Conservation (phyloP, 2,888 invertebrate species). For the Steromphala cineraria region DNA sequence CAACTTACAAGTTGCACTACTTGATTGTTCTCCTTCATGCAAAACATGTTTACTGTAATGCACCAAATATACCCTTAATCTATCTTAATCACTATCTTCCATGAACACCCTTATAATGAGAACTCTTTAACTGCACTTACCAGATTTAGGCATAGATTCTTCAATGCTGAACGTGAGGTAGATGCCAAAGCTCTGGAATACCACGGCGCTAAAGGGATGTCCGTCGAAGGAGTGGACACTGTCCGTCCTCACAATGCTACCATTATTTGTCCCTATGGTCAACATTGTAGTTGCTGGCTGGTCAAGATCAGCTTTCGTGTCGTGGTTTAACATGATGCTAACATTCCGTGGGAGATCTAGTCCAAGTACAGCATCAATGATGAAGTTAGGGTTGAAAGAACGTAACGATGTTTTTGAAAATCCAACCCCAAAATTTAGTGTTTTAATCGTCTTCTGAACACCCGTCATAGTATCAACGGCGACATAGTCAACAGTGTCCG, state of each 20-base stretch:
- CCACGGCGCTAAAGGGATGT: constrained; percentile 28
- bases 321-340: constrained; percentile 36
- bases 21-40: too few species aligned
- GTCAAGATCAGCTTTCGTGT: constrained; percentile 32
- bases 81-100: too few species aligned
- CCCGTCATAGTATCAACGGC: constrained; percentile 40
- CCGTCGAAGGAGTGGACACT: constrained; percentile 30
- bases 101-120: too few species aligned
- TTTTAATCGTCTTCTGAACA: constrained; percentile 26
- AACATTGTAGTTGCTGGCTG: constrained; percentile 35
- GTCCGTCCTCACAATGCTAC: constrained; percentile 35
- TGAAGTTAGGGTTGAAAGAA: background rate
- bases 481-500: constrained; percentile 36
- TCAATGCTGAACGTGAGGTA: constrained; percentile 48
- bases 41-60: too few species aligned
- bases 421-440: constrained; percentile 46
- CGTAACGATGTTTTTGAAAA: background rate
- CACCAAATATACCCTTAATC: too few species aligned
- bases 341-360: background rate
- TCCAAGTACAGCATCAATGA: background rate
- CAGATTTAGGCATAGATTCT: constrained; percentile 29
- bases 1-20: too few species aligned
- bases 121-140: background rate
- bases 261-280: constrained; percentile 42
- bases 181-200: background rate